phyloP scores from a whole-genome alignment of 64 coral and sea anemone genomes.

The Hydrozoanthus tunicans region DNA sequence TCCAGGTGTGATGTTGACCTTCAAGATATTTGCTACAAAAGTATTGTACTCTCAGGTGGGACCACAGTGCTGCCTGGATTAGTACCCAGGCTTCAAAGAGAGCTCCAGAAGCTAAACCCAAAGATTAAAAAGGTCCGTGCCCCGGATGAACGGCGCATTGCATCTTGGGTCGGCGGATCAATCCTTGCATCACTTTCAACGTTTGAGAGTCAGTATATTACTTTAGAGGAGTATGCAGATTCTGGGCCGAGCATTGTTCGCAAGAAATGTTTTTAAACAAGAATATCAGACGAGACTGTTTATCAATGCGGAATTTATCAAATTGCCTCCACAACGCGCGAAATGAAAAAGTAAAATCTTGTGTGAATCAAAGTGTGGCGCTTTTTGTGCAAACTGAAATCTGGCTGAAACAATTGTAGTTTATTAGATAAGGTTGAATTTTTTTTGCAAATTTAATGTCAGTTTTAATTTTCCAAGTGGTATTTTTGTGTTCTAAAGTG shows the following conservation, averaged over 20 bases:
- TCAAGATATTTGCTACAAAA: constrained; percentile 58
- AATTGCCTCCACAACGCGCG: no score
- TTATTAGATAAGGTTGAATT: no score
- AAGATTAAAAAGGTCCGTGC: constrained; percentile 66
- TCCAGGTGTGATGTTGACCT: constrained; percentile 80
- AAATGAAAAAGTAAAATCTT: no score
- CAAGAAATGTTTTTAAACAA: constrained; percentile 81
- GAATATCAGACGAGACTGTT: neutral
- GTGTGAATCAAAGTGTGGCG: no score
- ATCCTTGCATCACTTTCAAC: constrained; percentile 79
- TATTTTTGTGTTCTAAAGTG: no score
- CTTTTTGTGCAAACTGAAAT: no score
- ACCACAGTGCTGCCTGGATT: constrained; percentile 82
- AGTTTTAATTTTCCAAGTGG: no score
- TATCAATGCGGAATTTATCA: neutral
- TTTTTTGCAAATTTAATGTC: no score
- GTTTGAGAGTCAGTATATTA: constrained; percentile 79
- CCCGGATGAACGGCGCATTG: constrained; percentile 79
- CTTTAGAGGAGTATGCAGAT: constrained; percentile 90
- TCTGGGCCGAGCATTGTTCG: constrained; percentile 75
- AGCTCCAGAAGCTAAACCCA: constrained; percentile 78
- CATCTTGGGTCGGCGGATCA: constrained; percentile 91
- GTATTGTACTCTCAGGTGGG: constrained; percentile 84
- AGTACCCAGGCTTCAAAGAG: constrained; percentile 71
- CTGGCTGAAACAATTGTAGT: no score